phyloP scores from a whole-genome alignment of 2,113 vertebrate genomes.

The Callaeas wilsoni region DNA sequence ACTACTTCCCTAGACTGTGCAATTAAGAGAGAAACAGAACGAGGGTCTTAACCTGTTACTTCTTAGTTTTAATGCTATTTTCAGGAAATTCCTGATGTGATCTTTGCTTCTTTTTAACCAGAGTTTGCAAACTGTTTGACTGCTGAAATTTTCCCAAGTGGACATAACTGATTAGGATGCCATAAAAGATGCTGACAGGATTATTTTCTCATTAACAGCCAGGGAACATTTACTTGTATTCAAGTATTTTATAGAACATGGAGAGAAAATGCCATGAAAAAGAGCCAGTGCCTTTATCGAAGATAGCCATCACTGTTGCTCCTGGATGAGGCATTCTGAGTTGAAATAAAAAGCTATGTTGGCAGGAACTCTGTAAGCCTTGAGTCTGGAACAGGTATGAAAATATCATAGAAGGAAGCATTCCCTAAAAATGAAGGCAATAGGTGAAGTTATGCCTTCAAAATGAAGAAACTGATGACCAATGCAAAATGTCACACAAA shows the following conservation, averaged over 20 bases:
- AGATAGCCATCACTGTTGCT: not conserved
- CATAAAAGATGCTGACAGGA: not conserved
- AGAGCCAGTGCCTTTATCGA: not conserved
- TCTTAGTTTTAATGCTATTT: not conserved
- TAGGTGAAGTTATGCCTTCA: not conserved
- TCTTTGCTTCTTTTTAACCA: not conserved
- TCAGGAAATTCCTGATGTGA: not conserved
- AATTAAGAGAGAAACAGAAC: not conserved
- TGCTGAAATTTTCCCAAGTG: not conserved
- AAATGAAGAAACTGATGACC: not conserved
- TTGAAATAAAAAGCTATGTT: not conserved
- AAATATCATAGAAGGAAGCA: not conserved
- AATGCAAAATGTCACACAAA: not conserved
- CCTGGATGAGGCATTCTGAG: not conserved
- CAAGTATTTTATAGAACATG: not conserved
- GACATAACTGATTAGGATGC: not conserved
- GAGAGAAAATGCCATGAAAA: not conserved
- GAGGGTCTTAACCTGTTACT: not conserved
- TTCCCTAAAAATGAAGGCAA: not conserved
- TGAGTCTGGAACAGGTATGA: not conserved
- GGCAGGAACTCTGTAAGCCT: not conserved
- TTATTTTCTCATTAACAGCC: not conserved
- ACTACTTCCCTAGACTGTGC: not conserved
- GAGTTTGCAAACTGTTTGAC: not conserved
- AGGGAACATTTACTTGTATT: not conserved